Evolutionary conservation across 2,113 vertebrate genomes (phyloP), one percentile per base, ranked within the genome.

Genomic region (Catharus fuscescens): DNA sequence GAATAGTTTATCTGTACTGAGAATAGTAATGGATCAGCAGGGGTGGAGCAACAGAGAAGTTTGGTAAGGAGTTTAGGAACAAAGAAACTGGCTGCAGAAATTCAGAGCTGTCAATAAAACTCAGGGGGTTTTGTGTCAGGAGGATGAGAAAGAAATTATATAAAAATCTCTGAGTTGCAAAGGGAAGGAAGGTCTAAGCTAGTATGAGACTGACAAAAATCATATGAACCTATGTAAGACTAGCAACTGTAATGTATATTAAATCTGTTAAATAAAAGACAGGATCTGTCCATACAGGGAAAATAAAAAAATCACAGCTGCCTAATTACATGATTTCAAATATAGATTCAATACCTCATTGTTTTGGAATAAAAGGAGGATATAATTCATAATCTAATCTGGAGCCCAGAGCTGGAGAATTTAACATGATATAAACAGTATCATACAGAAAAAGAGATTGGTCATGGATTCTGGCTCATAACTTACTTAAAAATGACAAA

Each of bases 281-380:
- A 65, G 45, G 8, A 45, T 57, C 84, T 73, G 18, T 73, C 60
- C 60, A 13, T 60, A 18, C 28, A 59, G 6, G 6, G 42, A 81
- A 81, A 84, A 85, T 48, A 38, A 90, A 80, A 80, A 92, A 77
- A 70, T 70, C 78, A 82, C 81, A 80, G 66, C 52, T 94, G 47
- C 74, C 50, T 93, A 91, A 82, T 95, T 90, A 54, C 42, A 50
- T 90, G 8, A 88, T 59, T 86, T 93, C 45, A 88, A 57, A 88
- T 88, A 72, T 15, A 88, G 70, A 91, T 72, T 77, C 26, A 79
- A n/a, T 48, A 76, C 23, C 38, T 76, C 59, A 28, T 10, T 86
- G 62, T 73, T 90, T 80, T 66, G 52, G 45, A 85, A 94, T 82
- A 80, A 73, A 90, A 92, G 34, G 32, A 66, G 23, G 24, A 36